A percentile compares a stretch with the other conserved stretches of the same genome.
Evolutionary conservation across 2,888 invertebrate genomes (phyloP).

Genomic region (Drosophila yooni): DNA sequence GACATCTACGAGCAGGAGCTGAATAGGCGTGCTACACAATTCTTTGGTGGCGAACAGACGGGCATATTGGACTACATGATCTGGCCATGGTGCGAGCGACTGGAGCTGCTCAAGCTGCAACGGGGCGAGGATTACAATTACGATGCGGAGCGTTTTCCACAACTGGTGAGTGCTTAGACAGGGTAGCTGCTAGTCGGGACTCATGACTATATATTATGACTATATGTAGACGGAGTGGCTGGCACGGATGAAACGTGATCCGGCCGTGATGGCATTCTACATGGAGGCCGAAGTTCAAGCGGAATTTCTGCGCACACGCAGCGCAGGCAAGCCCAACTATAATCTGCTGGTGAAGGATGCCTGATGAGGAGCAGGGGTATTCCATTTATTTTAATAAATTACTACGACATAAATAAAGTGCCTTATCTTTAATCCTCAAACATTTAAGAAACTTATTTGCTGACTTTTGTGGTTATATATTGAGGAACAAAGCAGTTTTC

Average conservation of each 20-base stretch:
- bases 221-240: slow-evolving; percentile 88
- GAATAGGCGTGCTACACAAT: slow-evolving; percentile 87
- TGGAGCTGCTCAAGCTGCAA: slow-evolving; percentile 87
- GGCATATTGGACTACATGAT: slow-evolving; percentile 93
- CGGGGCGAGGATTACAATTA: slow-evolving; percentile 86
- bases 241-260: slow-evolving; percentile 89
- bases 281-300: slow-evolving; percentile 90
- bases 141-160: slow-evolving; percentile 63
- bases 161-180: slow-evolving; percentile 49
- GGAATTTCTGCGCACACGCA: slow-evolving; percentile 89
- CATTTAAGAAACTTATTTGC: not conserved
- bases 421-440: slow-evolving; percentile 13
- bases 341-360: slow-evolving; percentile 69
- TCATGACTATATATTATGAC: not conserved
- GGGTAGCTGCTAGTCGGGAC: not conserved
- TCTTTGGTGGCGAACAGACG: slow-evolving; percentile 89
- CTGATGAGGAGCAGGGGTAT: slow-evolving; percentile 23
- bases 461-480: not conserved
- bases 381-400: slow-evolving; percentile 4
- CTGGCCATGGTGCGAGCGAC: slow-evolving; percentile 93
- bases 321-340: slow-evolving; percentile 88
- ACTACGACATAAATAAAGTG: slow-evolving; percentile 51
- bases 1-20: slow-evolving; percentile 89
- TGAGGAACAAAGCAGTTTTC: not conserved
- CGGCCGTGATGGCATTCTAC: slow-evolving; percentile 89